These are phyloP conservation scores for Hyppa rectilinea DNA, from an alignment of 2,888 invertebrate genomes.

Conservation along the genomic window DNA sequence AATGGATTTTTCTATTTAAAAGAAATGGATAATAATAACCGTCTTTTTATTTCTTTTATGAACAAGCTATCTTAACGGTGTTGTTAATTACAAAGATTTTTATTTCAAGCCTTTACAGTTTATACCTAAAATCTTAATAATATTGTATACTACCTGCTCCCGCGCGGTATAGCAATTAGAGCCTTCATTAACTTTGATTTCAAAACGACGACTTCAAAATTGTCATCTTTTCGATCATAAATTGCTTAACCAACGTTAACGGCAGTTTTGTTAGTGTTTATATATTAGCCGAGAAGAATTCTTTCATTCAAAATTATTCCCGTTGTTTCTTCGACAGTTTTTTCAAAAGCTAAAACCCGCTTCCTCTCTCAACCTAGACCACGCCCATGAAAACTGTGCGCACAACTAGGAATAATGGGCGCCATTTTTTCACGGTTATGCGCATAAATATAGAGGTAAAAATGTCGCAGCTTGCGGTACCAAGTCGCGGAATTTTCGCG, in stretches of 20 bases:
- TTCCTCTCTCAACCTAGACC: slow-evolving; percentile 3
- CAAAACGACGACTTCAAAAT: neutral
- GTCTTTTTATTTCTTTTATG: neutral
- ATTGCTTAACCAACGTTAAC: neutral
- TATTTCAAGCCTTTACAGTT: neutral
- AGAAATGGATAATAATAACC: too few species aligned
- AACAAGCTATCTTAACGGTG: neutral
- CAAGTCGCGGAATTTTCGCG: slow-evolving; percentile 46
- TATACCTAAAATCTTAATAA: too few species aligned
- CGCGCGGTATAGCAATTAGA: too few species aligned
- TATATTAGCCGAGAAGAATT: neutral
- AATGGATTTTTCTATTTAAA: too few species aligned
- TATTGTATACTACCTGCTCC: too few species aligned
- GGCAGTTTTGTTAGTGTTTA: neutral
- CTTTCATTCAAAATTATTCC: neutral
- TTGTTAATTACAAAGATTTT: neutral
- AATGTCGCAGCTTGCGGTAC: slow-evolving; percentile 52
- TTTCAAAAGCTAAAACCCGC: neutral
- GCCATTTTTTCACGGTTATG: slow-evolving; percentile 62
- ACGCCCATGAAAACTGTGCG: slow-evolving; percentile 42
- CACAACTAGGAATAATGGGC: slow-evolving; percentile 61
- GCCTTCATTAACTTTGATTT: too few species aligned
- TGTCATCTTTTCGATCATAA: neutral
- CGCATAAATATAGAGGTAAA: slow-evolving; percentile 62
- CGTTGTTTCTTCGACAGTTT: neutral